Percentiles rank a stretch among this genome's conserved stretches.
Conservation (phyloP, 2,797 vertebrate species). For the Coendou prehensilis region DNA sequence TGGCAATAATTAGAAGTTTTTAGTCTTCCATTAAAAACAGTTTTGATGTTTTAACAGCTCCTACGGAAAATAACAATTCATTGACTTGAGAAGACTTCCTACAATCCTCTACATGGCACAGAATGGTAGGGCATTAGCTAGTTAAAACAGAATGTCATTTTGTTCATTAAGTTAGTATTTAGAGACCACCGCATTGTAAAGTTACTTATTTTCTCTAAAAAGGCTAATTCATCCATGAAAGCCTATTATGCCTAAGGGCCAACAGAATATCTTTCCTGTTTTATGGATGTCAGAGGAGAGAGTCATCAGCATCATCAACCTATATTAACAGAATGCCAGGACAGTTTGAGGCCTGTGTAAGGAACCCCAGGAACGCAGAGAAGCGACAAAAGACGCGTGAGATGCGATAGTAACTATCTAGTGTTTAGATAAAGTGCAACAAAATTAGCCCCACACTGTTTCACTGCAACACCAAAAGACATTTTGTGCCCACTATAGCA, state of each 20-base stretch:
- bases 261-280: not conserved
- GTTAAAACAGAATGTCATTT: conserved; percentile 17
- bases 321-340: not conserved
- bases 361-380: not conserved
- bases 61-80: conserved; percentile 25
- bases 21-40: conserved; percentile 45
- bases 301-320: not conserved
- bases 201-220: conserved; percentile 55
- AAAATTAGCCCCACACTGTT: not conserved
- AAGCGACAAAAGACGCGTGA: not conserved
- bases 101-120: not conserved
- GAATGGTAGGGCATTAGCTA: not conserved
- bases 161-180: not conserved
- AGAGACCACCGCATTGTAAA: not conserved
- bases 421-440: not conserved
- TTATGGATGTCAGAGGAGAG: not conserved
- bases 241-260: not conserved
- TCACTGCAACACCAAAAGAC: not conserved
- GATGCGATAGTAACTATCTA: too few species aligned
- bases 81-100: not conserved
- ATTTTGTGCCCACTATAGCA: not conserved
- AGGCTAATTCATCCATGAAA: conserved; percentile 22
- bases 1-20: conserved; percentile 36
- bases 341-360: not conserved
- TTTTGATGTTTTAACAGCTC: conserved; percentile 24